A percentile compares a stretch with the other conserved stretches of the same genome.
Evolutionary conservation across 2,113 vertebrate species (phyloP).

Genomic region (Tetraodon nigroviridis): DNA sequence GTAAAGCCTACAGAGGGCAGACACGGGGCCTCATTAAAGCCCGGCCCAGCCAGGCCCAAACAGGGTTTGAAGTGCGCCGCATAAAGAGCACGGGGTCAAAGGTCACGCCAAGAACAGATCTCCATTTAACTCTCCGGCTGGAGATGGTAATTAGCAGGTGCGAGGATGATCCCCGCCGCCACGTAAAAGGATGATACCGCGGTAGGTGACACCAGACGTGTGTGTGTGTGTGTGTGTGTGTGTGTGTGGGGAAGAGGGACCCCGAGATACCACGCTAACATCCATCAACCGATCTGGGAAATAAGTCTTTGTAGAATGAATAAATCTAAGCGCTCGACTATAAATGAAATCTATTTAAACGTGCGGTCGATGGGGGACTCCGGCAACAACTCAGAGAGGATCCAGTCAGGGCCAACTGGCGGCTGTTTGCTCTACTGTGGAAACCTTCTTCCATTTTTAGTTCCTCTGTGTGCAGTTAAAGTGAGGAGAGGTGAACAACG

Average conservation of each 20-base stretch:
- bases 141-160: constrained; percentile 82
- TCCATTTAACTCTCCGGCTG: constrained; percentile 82
- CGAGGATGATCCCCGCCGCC: constrained; percentile 65
- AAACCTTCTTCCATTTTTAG: constrained; percentile 8
- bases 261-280: constrained; percentile 1
- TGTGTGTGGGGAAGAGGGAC: not conserved
- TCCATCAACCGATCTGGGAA: not conserved
- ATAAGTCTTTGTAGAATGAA: too few species aligned
- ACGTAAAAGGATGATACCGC: constrained; percentile 60
- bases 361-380: not conserved
- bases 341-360: not conserved
- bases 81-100: constrained; percentile 80
- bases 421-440: not conserved
- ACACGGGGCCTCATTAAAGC: constrained; percentile 81
- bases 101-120: constrained; percentile 79
- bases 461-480: not conserved
- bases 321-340: not conserved
- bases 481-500: constrained; percentile 4
- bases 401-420: not conserved
- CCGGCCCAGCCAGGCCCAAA: constrained; percentile 69
- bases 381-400: not conserved
- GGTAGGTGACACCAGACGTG: constrained; percentile 49
- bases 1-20: constrained; percentile 80
- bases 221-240: constrained; percentile 24
- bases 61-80: constrained; percentile 76